phyloP scores from a whole-genome alignment of 2,113 vertebrate genomes.

The Dipodomys ordii region DNA sequence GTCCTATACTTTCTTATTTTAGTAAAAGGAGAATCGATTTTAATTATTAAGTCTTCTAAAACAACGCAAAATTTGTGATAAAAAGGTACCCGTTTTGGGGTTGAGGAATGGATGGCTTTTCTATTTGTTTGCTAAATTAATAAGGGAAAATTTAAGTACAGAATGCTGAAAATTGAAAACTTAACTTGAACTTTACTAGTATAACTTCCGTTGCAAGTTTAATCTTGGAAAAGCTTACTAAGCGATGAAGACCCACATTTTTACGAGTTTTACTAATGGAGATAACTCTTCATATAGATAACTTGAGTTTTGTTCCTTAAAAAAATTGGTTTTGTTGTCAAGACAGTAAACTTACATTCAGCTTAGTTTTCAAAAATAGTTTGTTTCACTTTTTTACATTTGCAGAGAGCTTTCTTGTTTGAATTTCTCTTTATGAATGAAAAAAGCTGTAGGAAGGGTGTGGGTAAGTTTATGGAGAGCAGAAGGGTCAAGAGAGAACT shows the following conservation, averaged over 20 bases:
- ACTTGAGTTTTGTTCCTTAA: not conserved
- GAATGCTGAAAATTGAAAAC: slow-evolving; percentile 72
- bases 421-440: slow-evolving; percentile 80
- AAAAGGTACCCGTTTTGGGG: slow-evolving; percentile 56
- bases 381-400: slow-evolving; percentile 75
- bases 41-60: slow-evolving; percentile 81
- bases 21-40: slow-evolving; percentile 73
- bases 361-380: not conserved
- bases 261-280: slow-evolving; percentile 22
- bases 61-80: slow-evolving; percentile 79
- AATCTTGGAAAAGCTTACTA: slow-evolving; percentile 46
- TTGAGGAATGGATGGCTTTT: slow-evolving; percentile 19
- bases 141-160: slow-evolving; percentile 51
- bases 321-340: not conserved
- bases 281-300: slow-evolving; percentile 5
- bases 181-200: slow-evolving; percentile 42
- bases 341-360: not conserved
- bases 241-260: slow-evolving; percentile 1
- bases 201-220: slow-evolving; percentile 5
- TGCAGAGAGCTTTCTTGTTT: slow-evolving; percentile 79
- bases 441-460: slow-evolving; percentile 78
- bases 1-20: slow-evolving; percentile 73
- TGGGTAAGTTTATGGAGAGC: slow-evolving; percentile 81
- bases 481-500: slow-evolving; percentile 74
- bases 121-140: slow-evolving; percentile 75